A percentile compares a stretch with the other conserved stretches of the same genome.
Evolutionary conservation across 2,888 invertebrate genomes (phyloP).

Genomic region (Anodontia alba): DNA sequence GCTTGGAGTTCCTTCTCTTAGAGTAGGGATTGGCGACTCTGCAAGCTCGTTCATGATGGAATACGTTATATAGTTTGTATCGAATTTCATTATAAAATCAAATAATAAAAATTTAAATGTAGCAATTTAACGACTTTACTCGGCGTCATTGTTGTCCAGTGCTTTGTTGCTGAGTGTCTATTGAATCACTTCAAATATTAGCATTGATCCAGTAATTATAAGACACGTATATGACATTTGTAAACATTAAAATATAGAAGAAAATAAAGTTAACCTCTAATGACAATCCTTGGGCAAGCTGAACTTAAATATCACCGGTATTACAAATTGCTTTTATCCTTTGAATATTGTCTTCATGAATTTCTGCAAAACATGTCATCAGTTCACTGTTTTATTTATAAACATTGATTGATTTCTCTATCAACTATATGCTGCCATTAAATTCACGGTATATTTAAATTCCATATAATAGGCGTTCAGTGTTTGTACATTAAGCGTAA

Average conservation of each 20-base stretch:
- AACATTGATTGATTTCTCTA: neutral
- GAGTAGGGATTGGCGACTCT: conserved; percentile 42
- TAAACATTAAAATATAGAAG: too few relatives aligned
- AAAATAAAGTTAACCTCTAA: neutral
- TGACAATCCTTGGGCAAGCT: neutral
- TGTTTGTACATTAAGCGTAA: neutral
- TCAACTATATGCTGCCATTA: neutral
- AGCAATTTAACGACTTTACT: neutral
- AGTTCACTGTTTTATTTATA: neutral
- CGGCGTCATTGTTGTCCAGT: neutral
- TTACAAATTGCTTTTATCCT: neutral
- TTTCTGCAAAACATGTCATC: neutral
- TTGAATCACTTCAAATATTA: neutral
- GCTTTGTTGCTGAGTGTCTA: neutral
- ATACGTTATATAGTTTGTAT: neutral
- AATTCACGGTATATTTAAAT: neutral
- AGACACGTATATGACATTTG: too few relatives aligned
- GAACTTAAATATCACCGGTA: neutral
- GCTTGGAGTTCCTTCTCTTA: conserved; percentile 42
- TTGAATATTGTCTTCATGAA: neutral
- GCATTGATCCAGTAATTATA: neutral
- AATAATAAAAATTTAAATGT: neutral
- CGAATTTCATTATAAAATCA: neutral
- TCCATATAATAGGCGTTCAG: neutral
- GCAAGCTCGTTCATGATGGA: conserved; percentile 28